Evolutionary conservation across 2,888 invertebrate genomes (phyloP), one percentile per base, ranked within the genome.

Genomic region (Oligia strigilis): DNA sequence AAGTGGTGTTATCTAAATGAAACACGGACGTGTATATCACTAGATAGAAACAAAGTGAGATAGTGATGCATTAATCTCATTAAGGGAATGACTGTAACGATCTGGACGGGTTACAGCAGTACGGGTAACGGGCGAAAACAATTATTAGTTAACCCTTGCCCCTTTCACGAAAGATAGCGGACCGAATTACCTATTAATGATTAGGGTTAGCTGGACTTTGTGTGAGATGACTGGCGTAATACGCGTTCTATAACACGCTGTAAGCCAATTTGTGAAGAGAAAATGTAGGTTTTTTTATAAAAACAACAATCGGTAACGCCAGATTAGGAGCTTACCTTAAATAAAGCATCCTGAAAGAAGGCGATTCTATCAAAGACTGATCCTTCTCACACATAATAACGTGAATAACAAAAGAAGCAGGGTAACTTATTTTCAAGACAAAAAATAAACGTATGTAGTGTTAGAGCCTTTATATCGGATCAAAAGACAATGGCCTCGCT

Each of bases 401-500:
- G 60, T 36, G 65, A 76, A 75, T 29, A 80, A 83, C 74, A 79
- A 83, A 81, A 65, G 52, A 72, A 67, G 43, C 23, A 69, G 67
- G 11, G 46, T 73, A 64, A 76, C 72, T 75, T 75, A 77, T 79
- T 82, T 75, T 79, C 67, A n/a, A 40, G 55, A 40, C 46, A 77
- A 83, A 80, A 77, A 83, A 76, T 78, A 77, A 62, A 78, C 36
- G 72, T 73, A 81, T 84, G 78, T 75, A 76, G 90, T 90, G 90
- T 91, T 89, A 87, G 85, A 80, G 85, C 84, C 87, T 91, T 93
- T 90, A 93, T 91, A 93, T 92, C 89, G 92, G 92, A 93, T 94
- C 93, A 93, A 92, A 93, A 94, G 94, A 95, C 93, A 95, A 94
- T 93, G 90, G 91, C 92, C 91, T 91, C 90, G 88, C 90, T 89